Evolutionary conservation across 2,888 invertebrate species (phyloP).

Genomic region (Gasteruption jaculator): DNA sequence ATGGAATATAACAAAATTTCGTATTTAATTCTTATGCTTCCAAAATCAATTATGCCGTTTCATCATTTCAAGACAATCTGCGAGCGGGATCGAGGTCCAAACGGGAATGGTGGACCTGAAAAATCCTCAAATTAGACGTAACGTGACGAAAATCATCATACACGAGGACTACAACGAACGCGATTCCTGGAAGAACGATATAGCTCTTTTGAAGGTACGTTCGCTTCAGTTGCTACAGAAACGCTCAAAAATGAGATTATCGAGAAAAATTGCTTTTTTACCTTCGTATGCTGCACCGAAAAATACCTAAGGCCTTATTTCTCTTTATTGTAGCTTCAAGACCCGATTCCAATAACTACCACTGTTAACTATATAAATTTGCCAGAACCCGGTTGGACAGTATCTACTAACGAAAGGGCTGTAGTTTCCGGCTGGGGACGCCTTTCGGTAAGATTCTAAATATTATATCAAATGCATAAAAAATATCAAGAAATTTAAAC

Average conservation of each 20-base stretch:
- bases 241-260: slow-evolving; percentile 4
- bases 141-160: slow-evolving; percentile 13
- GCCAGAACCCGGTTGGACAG: slow-evolving; percentile 36
- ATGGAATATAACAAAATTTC: too few relatives aligned
- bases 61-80: neutral
- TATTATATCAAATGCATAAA: neutral
- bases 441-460: slow-evolving; percentile 26
- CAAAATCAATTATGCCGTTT: neutral
- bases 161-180: slow-evolving; percentile 22
- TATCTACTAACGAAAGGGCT: slow-evolving; percentile 21
- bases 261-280: slow-evolving; percentile 10
- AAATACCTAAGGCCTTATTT: too few relatives aligned
- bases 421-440: slow-evolving; percentile 32
- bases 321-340: neutral
- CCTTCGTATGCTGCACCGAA: too few relatives aligned
- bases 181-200: slow-evolving; percentile 31
- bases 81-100: slow-evolving; percentile 21
- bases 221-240: neutral
- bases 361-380: slow-evolving; percentile 33
- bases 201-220: slow-evolving; percentile 43
- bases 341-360: neutral
- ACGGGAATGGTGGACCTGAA: neutral
- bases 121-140: slow-evolving; percentile 13
- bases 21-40: neutral
- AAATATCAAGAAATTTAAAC: too few relatives aligned